These are phyloP conservation scores for Gymnoscelis rufifasciata DNA, from an alignment of 2,888 invertebrate genomes.

Conservation along the genomic window DNA sequence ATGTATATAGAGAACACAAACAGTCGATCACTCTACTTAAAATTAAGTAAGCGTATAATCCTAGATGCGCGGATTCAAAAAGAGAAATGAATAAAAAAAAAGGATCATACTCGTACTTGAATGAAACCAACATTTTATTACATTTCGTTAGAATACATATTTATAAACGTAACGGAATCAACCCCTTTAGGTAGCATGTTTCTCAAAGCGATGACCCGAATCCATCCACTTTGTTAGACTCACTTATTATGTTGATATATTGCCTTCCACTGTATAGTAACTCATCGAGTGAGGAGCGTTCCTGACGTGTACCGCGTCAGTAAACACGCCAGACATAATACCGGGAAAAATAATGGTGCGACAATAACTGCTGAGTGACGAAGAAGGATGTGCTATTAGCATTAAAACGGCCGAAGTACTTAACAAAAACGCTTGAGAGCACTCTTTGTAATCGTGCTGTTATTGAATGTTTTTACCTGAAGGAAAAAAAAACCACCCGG, in stretches of 20 bases:
- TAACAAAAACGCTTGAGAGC: slow-evolving; percentile 19
- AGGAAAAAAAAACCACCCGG: slow-evolving; percentile 14
- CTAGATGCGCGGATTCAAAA: not conserved
- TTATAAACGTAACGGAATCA: slow-evolving; percentile 17
- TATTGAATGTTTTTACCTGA: slow-evolving; percentile 19
- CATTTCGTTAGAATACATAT: slow-evolving; percentile 12
- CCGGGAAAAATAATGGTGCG: slow-evolving; percentile 30
- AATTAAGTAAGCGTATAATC: too few species aligned
- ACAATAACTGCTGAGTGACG: slow-evolving; percentile 33
- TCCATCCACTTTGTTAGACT: slow-evolving; percentile 26
- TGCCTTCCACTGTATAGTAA: slow-evolving; percentile 23
- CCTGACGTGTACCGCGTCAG: slow-evolving; percentile 26
- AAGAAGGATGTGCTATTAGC: slow-evolving; percentile 32
- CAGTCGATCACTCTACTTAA: too few species aligned
- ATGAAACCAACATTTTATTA: not conserved
- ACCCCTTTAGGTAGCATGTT: slow-evolving; percentile 24
- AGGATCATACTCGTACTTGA: slow-evolving; percentile 3
- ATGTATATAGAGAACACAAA: too few species aligned
- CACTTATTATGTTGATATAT: slow-evolving; percentile 29
- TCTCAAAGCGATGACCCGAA: slow-evolving; percentile 22
- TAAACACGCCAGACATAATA: slow-evolving; percentile 29
- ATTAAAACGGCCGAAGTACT: slow-evolving; percentile 29
- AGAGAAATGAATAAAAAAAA: not conserved
- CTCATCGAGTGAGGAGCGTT: slow-evolving; percentile 28
- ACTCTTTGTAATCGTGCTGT: slow-evolving; percentile 19